These are phyloP conservation scores for Bombus terrestris DNA, from an alignment of 1,140 invertebrate genomes.

Conservation along the genomic window DNA sequence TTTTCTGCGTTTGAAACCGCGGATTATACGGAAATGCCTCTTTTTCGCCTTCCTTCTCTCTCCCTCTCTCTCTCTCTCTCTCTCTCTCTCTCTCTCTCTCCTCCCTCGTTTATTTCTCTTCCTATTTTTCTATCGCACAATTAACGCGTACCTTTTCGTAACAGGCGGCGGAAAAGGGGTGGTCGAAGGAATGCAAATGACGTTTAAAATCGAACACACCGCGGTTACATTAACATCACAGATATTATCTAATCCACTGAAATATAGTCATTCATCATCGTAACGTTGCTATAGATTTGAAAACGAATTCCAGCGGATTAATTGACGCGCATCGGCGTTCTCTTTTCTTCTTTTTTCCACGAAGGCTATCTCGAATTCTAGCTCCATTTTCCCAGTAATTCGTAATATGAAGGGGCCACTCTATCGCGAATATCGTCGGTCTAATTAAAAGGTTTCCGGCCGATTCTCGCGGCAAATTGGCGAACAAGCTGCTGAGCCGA, in stretches of 20 bases:
- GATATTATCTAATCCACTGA: not conserved
- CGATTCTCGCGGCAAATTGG: slow-evolving; percentile 23
- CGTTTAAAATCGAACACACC: slow-evolving; percentile 17
- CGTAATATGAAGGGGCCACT: slow-evolving; percentile 1
- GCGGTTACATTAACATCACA: not conserved
- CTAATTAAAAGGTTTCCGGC: slow-evolving; percentile 24
- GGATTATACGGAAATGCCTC: slow-evolving; percentile 33
- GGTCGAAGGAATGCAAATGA: not conserved
- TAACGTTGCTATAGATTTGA: not conserved
- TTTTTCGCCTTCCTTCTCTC: not conserved
- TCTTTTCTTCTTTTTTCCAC: not conserved
- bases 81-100: too few relatives aligned
- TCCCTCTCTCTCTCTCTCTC: not conserved
- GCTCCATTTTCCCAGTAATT: not conserved
- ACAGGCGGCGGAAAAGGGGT: not conserved
- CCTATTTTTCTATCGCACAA: slow-evolving; percentile 2
- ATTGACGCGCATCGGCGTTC: too few relatives aligned
- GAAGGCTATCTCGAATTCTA: not conserved
- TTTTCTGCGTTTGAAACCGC: slow-evolving; percentile 33
- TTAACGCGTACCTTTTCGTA: slow-evolving; percentile 1
- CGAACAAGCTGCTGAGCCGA: slow-evolving; percentile 11
- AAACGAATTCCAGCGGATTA: not conserved
- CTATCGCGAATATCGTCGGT: slow-evolving; percentile 8
- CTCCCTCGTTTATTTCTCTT: not conserved
- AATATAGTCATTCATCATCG: not conserved